phyloP scores from a whole-genome alignment of 2,888 invertebrate genomes.

The Polietes domitor region DNA sequence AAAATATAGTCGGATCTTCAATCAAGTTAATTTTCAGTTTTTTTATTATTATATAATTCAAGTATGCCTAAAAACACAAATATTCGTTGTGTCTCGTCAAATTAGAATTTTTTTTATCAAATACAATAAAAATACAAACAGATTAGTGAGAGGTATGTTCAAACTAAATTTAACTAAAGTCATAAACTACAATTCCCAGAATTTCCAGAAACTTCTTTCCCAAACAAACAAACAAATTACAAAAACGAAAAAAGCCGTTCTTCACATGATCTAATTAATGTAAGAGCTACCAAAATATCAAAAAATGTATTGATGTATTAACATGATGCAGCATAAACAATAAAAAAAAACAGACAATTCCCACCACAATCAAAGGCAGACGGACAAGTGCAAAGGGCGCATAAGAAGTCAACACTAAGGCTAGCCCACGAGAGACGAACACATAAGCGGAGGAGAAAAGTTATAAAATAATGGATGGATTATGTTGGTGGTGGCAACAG shows the following conservation, averaged over 20 bases:
- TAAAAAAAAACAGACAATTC: background rate
- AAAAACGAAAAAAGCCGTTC: background rate
- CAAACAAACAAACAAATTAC: background rate
- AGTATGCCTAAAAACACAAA: too few relatives aligned
- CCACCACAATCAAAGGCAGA: background rate
- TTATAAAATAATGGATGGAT: background rate
- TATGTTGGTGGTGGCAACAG: background rate
- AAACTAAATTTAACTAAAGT: too few relatives aligned
- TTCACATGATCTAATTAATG: background rate
- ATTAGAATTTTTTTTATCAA: too few relatives aligned
- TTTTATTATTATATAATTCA: too few relatives aligned
- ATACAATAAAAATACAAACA: too few relatives aligned
- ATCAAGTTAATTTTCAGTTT: too few relatives aligned
- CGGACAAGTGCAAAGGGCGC: too few relatives aligned
- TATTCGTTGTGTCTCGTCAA: too few relatives aligned
- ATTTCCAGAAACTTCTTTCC: background rate
- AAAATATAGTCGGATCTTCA: too few relatives aligned
- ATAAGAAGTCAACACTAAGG: too few relatives aligned
- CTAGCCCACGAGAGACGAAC: background rate
- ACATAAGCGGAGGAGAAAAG: too few relatives aligned
- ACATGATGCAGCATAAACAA: slow-evolving; percentile 8
- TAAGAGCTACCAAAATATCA: background rate
- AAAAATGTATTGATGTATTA: background rate
- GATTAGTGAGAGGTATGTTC: too few relatives aligned
- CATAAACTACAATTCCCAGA: slow-evolving; percentile 1